A percentile compares a stretch with the other conserved stretches of the same genome.
phyloP scores from a whole-genome alignment of 1,140 invertebrate species.

The Drosophila watanabei region DNA sequence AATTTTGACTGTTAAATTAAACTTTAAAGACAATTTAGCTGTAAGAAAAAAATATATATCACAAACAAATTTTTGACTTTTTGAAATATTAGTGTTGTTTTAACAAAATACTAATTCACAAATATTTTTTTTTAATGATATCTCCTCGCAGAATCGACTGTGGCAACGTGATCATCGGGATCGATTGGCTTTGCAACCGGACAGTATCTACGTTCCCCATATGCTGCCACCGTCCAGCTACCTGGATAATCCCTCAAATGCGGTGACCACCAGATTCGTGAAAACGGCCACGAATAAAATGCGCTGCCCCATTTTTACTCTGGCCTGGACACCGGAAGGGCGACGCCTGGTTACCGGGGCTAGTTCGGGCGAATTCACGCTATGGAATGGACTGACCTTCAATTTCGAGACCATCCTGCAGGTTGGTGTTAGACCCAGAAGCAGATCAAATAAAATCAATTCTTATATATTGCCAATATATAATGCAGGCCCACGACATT shows the following conservation, averaged over 20 bases:
- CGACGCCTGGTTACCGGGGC: slow-evolving; percentile 98
- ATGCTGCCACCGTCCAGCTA: slow-evolving; percentile 95
- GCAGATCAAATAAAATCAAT: neutral
- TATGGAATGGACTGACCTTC: slow-evolving; percentile 99
- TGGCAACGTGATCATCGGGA: slow-evolving; percentile 98
- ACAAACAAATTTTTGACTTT: neutral
- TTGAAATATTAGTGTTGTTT: neutral
- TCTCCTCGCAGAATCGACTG: slow-evolving; percentile 90
- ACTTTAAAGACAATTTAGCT: too few relatives aligned
- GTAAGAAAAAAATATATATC: neutral
- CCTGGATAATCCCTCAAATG: slow-evolving; percentile 98
- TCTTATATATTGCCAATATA: neutral
- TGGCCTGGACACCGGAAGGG: slow-evolving; percentile 99
- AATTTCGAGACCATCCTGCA: slow-evolving; percentile 99
- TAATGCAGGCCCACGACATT: slow-evolving; percentile 96
- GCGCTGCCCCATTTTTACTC: slow-evolving; percentile 99
- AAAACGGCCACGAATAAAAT: slow-evolving; percentile 99
- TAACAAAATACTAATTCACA: neutral
- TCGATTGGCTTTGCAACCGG: slow-evolving; percentile 94
- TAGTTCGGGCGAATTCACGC: slow-evolving; percentile 99
- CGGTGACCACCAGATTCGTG: slow-evolving; percentile 98
- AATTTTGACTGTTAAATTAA: too few relatives aligned
- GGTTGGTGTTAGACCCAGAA: slow-evolving; percentile 87
- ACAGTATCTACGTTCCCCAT: slow-evolving; percentile 95
- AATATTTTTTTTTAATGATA: neutral